Percentiles rank a stretch among this genome's conserved stretches.
Evolutionary conservation across 1,140 invertebrate species (phyloP).

Genomic region (Leptinotarsa texana): DNA sequence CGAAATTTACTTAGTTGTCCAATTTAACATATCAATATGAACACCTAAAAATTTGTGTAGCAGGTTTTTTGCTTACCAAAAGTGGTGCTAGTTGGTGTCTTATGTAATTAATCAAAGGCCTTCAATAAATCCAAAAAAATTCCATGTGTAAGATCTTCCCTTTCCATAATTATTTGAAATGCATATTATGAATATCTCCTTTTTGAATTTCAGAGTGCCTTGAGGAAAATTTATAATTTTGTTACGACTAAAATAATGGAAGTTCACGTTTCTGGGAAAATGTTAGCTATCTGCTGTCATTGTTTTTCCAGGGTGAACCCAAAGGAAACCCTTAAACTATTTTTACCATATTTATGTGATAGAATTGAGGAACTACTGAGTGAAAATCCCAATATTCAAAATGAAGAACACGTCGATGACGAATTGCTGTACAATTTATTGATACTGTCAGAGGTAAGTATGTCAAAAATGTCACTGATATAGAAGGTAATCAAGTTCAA

Average conservation of each 20-base stretch:
- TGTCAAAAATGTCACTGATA: too few relatives aligned
- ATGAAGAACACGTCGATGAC: slow-evolving; percentile 78
- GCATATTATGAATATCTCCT: too few relatives aligned
- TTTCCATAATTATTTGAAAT: too few relatives aligned
- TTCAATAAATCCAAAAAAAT: too few relatives aligned
- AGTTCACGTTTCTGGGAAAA: slow-evolving; percentile 78
- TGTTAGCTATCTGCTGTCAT: slow-evolving; percentile 67
- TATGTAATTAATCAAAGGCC: too few relatives aligned
- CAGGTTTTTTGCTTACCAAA: too few relatives aligned
- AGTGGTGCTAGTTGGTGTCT: too few relatives aligned
- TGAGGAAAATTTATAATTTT: slow-evolving; percentile 76
- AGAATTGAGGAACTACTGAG: slow-evolving; percentile 61
- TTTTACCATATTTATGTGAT: slow-evolving; percentile 74
- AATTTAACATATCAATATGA: too few relatives aligned
- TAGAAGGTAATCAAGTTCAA: too few relatives aligned
- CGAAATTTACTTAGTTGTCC: too few relatives aligned
- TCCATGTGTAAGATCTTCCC: too few relatives aligned
- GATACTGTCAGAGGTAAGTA: slow-evolving; percentile 69
- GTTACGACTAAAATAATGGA: slow-evolving; percentile 76
- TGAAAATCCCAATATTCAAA: slow-evolving; percentile 63
- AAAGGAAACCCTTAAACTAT: slow-evolving; percentile 68
- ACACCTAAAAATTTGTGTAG: too few relatives aligned
- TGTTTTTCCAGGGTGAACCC: slow-evolving; percentile 73
- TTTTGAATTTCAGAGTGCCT: slow-evolving; percentile 64
- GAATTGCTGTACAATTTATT: slow-evolving; percentile 79